Evolutionary conservation across 2,888 invertebrate genomes (phyloP).

Genomic region (Labia minor): DNA sequence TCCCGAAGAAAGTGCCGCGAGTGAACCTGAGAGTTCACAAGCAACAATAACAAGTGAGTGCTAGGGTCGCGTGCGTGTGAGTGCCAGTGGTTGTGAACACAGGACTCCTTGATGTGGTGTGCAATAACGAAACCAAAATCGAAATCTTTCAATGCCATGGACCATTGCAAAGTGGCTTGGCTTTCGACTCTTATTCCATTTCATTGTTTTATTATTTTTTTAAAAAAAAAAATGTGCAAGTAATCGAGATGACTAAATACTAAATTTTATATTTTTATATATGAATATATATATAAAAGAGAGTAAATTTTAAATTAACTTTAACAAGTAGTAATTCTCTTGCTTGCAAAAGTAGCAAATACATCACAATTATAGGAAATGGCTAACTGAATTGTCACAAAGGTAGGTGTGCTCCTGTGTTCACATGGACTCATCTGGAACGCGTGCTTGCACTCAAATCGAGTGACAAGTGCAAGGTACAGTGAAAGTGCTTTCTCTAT

Average conservation of each 20-base stretch:
- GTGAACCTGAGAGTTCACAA: background rate
- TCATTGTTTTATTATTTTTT: slow-evolving; percentile 17
- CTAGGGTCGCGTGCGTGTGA: slow-evolving; percentile 20
- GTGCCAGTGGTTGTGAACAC: slow-evolving; percentile 26
- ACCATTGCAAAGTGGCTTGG: slow-evolving; percentile 14
- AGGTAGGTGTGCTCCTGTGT: slow-evolving; percentile 40
- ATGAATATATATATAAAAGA: slow-evolving; percentile 14
- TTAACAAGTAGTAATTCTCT: background rate
- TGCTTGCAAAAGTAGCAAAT: slow-evolving; percentile 6
- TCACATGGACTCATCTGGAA: slow-evolving; percentile 42
- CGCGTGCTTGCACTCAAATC: slow-evolving; percentile 66
- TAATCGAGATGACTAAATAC: slow-evolving; percentile 16
- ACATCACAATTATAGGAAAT: background rate
- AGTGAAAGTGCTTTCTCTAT: slow-evolving; percentile 35
- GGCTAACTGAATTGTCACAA: background rate
- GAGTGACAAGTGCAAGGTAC: slow-evolving; percentile 73
- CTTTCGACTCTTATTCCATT: slow-evolving; percentile 3
- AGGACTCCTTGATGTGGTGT: slow-evolving; percentile 19
- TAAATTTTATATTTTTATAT: slow-evolving; percentile 5
- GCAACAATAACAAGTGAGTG: background rate
- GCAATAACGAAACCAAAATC: slow-evolving; percentile 13
- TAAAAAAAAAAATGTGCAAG: slow-evolving; percentile 14
- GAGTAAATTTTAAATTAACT: slow-evolving; percentile 14
- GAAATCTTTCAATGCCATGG: background rate
- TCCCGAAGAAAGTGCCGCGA: background rate